Base-by-base conservation (phyloP, 2,888 invertebrate species). In the Xestia rhomboidea region DNA sequence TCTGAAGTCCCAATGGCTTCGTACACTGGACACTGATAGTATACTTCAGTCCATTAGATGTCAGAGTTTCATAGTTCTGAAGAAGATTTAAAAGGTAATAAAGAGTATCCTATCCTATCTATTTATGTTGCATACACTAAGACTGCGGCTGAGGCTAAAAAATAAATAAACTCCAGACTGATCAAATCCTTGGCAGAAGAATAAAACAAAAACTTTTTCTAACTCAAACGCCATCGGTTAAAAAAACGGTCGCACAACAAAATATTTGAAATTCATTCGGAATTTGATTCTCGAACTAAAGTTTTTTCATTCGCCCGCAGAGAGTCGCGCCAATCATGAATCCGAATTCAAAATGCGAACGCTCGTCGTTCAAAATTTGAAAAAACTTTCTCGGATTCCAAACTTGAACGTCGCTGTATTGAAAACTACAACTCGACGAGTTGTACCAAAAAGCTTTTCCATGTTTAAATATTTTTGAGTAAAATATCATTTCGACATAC, bases 301-400 rank as follows among this genome's bases (percentile, higher is more conserved):
- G 57, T 85, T 85, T 84, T 73, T 75, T 85, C 84, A 82, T 82
- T 82, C 73, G 70, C 73, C 75, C 71, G 72, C 75, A 38, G 81
- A 82, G 68, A 76, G 60, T 75, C 57, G 74, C 73, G 34, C 76
- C 84, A 79, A 85, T 87, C 88, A 82, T 82, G 87, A 82, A 79
- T 85, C 30, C 57, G 74, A 85, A 71, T 87, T 87, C 72, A 72
- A 87, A 82, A 76, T 76, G 63, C 73, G 63, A 82, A 82, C 69
- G 44, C 27, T 68, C 63, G 49, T 30, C 54, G 62, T 81, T 82
- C 75, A 67, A 73, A 85, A 81, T 84, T 87, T 73, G 38, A 70
- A 85, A 84, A 87, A 86, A 80, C 79, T 86, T 87, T 77, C 72
- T 63, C 63, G 63, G 60, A 80, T 64, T 74, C 67, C n/a, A 63